These are phyloP conservation scores for Sarcophaga caerulescens DNA, from an alignment of 2,888 invertebrate genomes.

Conservation along the genomic window DNA sequence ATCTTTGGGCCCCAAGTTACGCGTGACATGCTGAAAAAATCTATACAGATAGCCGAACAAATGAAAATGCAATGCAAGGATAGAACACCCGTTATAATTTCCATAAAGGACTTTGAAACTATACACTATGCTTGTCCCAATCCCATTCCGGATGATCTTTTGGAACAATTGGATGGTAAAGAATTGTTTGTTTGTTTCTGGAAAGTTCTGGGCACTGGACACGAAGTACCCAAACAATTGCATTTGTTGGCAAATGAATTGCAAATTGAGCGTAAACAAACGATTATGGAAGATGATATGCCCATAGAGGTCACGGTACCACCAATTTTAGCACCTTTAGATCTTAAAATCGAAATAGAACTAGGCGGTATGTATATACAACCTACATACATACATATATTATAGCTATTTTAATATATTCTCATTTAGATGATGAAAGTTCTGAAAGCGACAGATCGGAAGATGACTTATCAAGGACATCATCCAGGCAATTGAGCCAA, in stretches of 20 bases:
- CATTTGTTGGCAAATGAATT: slow-evolving; percentile 73
- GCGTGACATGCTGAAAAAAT: slow-evolving; percentile 77
- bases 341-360: slow-evolving; percentile 73
- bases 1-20: slow-evolving; percentile 79
- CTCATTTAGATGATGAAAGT: slow-evolving; percentile 68
- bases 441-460: slow-evolving; percentile 69
- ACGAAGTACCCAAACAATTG: slow-evolving; percentile 73
- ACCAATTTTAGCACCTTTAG: slow-evolving; percentile 73
- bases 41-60: slow-evolving; percentile 77
- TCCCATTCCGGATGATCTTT: slow-evolving; percentile 75
- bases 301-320: slow-evolving; percentile 71
- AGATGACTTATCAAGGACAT: slow-evolving; percentile 61
- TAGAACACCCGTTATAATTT: slow-evolving; percentile 73
- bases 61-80: slow-evolving; percentile 78
- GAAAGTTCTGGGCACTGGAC: slow-evolving; percentile 75
- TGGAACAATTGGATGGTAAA: slow-evolving; percentile 77
- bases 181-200: slow-evolving; percentile 77
- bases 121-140: slow-evolving; percentile 77
- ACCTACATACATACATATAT: neutral
- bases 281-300: slow-evolving; percentile 69
- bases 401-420: neutral
- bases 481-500: slow-evolving; percentile 65
- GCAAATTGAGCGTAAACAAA: slow-evolving; percentile 71
- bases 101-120: slow-evolving; percentile 73
- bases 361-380: slow-evolving; percentile 68